Evolutionary conservation across 2,797 vertebrate species (phyloP).

Genomic region (Sitta carolinensis): DNA sequence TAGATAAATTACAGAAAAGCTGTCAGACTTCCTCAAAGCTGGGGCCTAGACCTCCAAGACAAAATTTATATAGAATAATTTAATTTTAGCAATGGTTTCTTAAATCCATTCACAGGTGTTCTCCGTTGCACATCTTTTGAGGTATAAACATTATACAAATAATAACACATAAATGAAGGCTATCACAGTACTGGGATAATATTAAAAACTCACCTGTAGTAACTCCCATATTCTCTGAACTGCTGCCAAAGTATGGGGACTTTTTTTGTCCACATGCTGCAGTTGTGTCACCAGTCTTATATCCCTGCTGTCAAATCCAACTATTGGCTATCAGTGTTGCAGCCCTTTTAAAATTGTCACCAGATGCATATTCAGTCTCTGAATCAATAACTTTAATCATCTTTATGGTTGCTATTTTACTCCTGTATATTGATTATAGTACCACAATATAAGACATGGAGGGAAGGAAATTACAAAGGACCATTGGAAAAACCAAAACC

Average conservation of each 20-base stretch:
- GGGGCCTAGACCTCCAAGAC: neutral
- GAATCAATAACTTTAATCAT: slow-evolving; percentile 45
- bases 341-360: neutral
- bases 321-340: neutral
- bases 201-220: accelerated
- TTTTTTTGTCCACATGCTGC: neutral
- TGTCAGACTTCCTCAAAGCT: neutral
- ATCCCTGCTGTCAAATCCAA: neutral
- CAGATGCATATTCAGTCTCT: neutral
- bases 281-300: neutral
- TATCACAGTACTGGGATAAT: neutral
- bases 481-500: neutral
- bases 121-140: neutral
- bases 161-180: neutral
- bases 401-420: slow-evolving; percentile 36
- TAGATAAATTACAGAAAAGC: neutral
- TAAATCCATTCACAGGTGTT: neutral
- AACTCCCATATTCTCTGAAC: neutral
- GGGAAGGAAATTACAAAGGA: neutral
- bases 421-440: slow-evolving; percentile 27
- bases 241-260: neutral
- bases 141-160: neutral
- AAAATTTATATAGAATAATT: neutral
- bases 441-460: neutral
- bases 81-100: neutral